Base-by-base conservation (phyloP, 1,140 invertebrate species). In the Drosophila suzukii region DNA sequence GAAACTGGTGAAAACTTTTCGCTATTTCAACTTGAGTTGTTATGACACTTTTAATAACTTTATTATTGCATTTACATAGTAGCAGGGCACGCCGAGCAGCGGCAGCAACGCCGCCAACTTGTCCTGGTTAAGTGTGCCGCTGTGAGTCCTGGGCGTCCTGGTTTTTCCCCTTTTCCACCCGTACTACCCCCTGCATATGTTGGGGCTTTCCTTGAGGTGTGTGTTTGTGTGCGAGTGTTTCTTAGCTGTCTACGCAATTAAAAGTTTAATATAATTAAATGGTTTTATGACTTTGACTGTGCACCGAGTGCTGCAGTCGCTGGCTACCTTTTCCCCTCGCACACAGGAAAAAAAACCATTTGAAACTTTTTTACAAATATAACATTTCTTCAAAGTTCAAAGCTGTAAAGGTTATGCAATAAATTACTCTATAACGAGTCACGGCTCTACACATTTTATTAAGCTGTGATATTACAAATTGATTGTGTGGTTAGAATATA, bases 21-120 rank as follows among this genome's bases (percentile, higher is more conserved):
- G 83, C 83, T 89, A 88, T 89, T 88, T 83, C 83, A 88, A 88
- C 81, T 90, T 90, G 90, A 91, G 90, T 91, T 91, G 86, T 91
- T 91, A 91, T 91, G 90, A 91, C 90, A 91, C 90, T 91, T 91
- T 91, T 91, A 91, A 91, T 91, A 91, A 91, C 90, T 91, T 91
- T 91, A 91, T 91, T 91, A 91, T 91, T 91, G 81, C 90, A 91
- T 89, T 84, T 91, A 82, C 85, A 90, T 82, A 90, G 81, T 78
- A 78, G 78, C 78, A 68, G 60, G 66, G 67, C 70, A 78, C 38
- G 75, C 55, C 55, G 39, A 41, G 73, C 34, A 54, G 73, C 44
- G 61, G 32, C 56, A 46, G 49, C 60, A 77, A 46, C 65, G 36
- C 53, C 66, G 53, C 66, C 68, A 72, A 72, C 68, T 72, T 72